A percentile compares a stretch with the other conserved stretches of the same genome.
Conservation (phyloP, 2,113 vertebrate genomes). For the Trichomycterus rosablanca region DNA sequence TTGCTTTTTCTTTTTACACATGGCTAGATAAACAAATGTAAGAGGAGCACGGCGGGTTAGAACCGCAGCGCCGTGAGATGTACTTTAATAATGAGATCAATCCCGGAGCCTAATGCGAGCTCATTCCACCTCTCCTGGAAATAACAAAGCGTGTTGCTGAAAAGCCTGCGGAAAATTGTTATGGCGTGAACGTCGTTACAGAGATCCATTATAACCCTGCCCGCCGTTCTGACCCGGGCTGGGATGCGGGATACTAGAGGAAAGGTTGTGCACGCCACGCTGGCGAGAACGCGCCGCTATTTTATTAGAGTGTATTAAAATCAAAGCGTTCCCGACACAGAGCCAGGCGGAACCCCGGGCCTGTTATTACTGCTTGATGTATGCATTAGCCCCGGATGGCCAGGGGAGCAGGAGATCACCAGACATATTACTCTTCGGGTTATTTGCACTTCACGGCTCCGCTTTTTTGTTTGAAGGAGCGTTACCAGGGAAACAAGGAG, state of each 20-base stretch:
- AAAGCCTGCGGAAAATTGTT: neutral
- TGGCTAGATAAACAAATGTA: neutral
- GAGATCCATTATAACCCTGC: neutral
- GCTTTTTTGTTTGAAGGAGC: slow-evolving; percentile 56
- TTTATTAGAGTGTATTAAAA: slow-evolving; percentile 34
- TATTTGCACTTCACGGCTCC: slow-evolving; percentile 65
- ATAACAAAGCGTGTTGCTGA: neutral
- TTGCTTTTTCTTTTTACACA: no score
- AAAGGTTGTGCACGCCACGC: slow-evolving; percentile 6
- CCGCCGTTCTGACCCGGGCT: neutral
- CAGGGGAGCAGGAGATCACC: slow-evolving; percentile 38
- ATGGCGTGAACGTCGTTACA: neutral
- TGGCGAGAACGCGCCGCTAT: slow-evolving; percentile 17
- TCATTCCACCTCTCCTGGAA: neutral
- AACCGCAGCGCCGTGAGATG: slow-evolving; percentile 32
- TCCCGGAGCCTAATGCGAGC: neutral
- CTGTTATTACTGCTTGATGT: slow-evolving; percentile 44
- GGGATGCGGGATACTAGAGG: slow-evolving; percentile 9
- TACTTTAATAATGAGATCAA: slow-evolving; percentile 44
- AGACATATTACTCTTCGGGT: slow-evolving; percentile 54
- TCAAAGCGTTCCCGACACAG: slow-evolving; percentile 21
- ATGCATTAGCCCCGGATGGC: slow-evolving; percentile 35
- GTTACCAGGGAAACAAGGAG: slow-evolving; percentile 62
- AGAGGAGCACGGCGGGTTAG: no score
- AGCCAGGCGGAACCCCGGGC: slow-evolving; percentile 26